phyloP scores from a whole-genome alignment of 2,113 vertebrate genomes.

The Parus major region DNA sequence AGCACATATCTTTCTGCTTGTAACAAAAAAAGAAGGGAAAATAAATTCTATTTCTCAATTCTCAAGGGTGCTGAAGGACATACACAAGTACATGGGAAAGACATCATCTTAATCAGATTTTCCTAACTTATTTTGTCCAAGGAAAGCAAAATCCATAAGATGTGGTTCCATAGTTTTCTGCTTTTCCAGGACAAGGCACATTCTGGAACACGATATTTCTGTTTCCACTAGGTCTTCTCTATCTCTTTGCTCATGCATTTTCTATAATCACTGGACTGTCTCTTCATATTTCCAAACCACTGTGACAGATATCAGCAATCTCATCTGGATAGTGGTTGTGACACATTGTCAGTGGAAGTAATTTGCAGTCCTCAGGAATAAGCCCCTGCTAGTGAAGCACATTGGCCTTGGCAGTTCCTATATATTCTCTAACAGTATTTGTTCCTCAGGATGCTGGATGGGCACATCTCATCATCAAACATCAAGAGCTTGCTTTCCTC shows the following conservation, averaged over 20 bases:
- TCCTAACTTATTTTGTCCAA: neutral
- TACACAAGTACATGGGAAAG: neutral
- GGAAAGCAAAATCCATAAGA: neutral
- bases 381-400: neutral
- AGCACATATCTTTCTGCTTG: neutral
- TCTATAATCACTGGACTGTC: neutral
- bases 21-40: neutral
- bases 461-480: neutral
- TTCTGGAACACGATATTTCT: neutral
- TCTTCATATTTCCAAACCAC: neutral
- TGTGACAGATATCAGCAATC: neutral
- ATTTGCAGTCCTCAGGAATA: neutral
- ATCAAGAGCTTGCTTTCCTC: neutral
- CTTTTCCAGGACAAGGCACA: neutral
- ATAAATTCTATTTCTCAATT: neutral
- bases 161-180: neutral
- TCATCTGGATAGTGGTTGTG: neutral
- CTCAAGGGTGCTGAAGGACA: neutral
- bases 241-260: neutral
- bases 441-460: fast-evolving
- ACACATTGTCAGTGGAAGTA: neutral
- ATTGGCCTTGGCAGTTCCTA: neutral
- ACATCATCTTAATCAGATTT: neutral
- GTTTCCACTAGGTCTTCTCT: neutral
- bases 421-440: neutral